Percentiles rank a stretch among this genome's conserved stretches.
These are phyloP conservation scores for Melangyna quadrimaculata DNA, from an alignment of 2,888 invertebrate genomes.

Conservation along the genomic window DNA sequence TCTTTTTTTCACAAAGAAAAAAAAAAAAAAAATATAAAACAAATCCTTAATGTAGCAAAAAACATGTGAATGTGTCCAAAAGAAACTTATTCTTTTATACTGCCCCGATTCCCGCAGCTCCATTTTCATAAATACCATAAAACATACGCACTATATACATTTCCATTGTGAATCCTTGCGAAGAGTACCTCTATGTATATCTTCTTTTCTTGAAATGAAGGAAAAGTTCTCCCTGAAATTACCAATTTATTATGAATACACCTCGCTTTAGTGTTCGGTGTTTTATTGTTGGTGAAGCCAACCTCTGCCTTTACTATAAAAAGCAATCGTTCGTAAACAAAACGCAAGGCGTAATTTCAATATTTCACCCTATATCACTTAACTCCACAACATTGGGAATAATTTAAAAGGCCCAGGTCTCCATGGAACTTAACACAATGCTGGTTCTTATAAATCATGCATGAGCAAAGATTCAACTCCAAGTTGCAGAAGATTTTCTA, in stretches of 20 bases:
- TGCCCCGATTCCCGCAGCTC: conserved; percentile 12
- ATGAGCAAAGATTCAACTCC: conserved; percentile 31
- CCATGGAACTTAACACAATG: conserved; percentile 42
- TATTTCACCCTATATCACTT: conserved; percentile 26
- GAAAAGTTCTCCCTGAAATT: neutral
- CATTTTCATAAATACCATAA: conserved; percentile 23
- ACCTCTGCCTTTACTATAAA: conserved; percentile 4
- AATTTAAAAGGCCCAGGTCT: conserved; percentile 23
- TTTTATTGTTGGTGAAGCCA: neutral
- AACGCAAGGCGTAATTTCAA: conserved; percentile 18
- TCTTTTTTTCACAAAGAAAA: neutral
- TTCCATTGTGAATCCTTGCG: conserved; percentile 15
- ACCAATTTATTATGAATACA: conserved; percentile 38
- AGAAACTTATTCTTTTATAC: conserved; percentile 10
- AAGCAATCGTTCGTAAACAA: conserved; percentile 37
- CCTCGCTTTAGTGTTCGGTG: neutral
- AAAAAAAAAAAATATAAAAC: neutral
- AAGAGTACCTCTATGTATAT: neutral
- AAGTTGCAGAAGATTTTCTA: conserved; percentile 39
- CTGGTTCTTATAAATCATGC: conserved; percentile 42
- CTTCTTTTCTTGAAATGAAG: neutral
- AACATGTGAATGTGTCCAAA: neutral
- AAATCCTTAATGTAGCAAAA: conserved; percentile 19
- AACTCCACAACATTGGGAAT: conserved; percentile 8
- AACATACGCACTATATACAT: conserved; percentile 1